Conservation (phyloP, 1,140 invertebrate species). For the Trichonephila inaurata region DNA sequence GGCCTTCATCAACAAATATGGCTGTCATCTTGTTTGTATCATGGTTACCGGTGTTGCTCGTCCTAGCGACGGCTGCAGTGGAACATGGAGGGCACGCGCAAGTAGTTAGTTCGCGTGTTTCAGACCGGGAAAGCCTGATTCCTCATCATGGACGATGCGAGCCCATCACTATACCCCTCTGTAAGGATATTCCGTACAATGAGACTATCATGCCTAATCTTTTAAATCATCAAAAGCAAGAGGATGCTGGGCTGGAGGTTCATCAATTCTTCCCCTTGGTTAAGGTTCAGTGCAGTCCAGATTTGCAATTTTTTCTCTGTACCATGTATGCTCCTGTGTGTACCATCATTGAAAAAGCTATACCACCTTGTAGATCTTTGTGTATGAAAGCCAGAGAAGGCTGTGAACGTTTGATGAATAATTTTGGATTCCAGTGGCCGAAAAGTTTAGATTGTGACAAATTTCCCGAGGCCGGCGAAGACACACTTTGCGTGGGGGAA, state of each 20-base stretch:
- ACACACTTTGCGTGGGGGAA: slow-evolving; percentile 91
- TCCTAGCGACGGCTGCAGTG: slow-evolving; percentile 57
- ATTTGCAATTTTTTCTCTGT: slow-evolving; percentile 97
- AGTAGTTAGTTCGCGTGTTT: slow-evolving; percentile 72
- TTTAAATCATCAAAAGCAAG: slow-evolving; percentile 94
- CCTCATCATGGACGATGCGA: slow-evolving; percentile 76
- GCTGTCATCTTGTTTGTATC: slow-evolving; percentile 73
- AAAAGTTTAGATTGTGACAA: slow-evolving; percentile 94
- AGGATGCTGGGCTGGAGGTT: slow-evolving; percentile 96
- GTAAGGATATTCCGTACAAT: slow-evolving; percentile 96
- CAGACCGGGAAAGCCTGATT: slow-evolving; percentile 72
- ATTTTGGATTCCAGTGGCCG: slow-evolving; percentile 97
- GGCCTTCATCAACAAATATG: slow-evolving; percentile 62
- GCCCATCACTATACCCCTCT: slow-evolving; percentile 94
- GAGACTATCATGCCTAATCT: slow-evolving; percentile 98
- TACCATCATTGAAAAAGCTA: slow-evolving; percentile 92
- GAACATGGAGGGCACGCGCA: slow-evolving; percentile 70
- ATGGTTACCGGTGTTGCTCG: slow-evolving; percentile 70
- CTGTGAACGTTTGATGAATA: slow-evolving; percentile 95
- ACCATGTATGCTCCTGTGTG: slow-evolving; percentile 97
- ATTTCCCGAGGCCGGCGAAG: slow-evolving; percentile 88
- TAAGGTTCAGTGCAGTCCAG: slow-evolving; percentile 96
- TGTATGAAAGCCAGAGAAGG: slow-evolving; percentile 93
- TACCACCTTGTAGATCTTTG: slow-evolving; percentile 95
- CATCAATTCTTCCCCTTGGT: slow-evolving; percentile 97